Evolutionary conservation across 1,140 invertebrate species (phyloP).

Genomic region (Drosophila ercepeae): DNA sequence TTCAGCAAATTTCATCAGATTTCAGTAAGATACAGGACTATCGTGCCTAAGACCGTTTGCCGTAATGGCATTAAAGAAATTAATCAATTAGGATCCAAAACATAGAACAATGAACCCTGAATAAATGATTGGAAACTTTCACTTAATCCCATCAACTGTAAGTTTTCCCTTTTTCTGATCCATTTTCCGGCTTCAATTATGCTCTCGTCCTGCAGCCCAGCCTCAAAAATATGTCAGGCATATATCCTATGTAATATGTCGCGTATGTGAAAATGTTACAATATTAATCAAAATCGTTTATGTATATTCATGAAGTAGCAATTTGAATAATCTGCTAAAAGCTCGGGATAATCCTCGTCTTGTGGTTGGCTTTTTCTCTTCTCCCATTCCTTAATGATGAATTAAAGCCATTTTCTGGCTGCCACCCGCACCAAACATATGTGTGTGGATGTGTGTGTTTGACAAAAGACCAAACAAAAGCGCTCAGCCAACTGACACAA

Average conservation of each 20-base stretch:
- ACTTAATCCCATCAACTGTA: background rate
- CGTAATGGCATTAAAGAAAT: background rate
- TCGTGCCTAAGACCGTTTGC: background rate
- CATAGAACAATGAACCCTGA: background rate
- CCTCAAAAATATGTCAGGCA: background rate
- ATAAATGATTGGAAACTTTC: background rate
- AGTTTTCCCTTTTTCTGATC: background rate
- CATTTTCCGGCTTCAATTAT: conserved; percentile 10
- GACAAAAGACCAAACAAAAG: conserved; percentile 63
- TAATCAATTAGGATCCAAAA: background rate
- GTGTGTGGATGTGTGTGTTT: conserved; percentile 14
- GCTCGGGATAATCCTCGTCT: conserved; percentile 29
- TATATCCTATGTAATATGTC: too few species aligned
- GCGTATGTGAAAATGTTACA: background rate
- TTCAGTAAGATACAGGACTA: conserved; percentile 29
- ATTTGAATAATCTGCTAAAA: conserved; percentile 54
- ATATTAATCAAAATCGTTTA: conserved; percentile 53
- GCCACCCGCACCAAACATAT: background rate
- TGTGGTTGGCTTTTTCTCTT: conserved; percentile 10
- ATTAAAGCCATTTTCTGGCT: conserved; percentile 56
- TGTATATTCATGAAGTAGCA: conserved; percentile 53
- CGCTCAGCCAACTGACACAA: conserved; percentile 72
- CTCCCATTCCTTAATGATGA: conserved; percentile 63
- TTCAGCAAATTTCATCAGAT: conserved; percentile 9
- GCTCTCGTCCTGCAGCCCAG: background rate